Conservation (phyloP, 2,888 invertebrate species). For the Drosophila nr. perissopoda region DNA sequence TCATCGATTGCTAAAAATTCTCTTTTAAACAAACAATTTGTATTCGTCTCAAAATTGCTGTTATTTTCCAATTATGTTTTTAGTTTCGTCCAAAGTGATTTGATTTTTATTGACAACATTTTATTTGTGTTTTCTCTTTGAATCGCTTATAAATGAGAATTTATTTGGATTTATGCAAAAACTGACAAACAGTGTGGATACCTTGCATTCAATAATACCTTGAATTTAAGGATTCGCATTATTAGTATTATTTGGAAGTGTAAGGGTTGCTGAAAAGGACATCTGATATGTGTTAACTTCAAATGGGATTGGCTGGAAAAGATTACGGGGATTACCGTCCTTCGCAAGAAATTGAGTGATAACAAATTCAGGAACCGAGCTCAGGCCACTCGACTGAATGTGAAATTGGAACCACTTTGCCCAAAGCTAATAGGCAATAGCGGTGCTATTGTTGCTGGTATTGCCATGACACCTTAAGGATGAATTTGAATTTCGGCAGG, state of each 20-base stretch:
- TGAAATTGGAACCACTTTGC: conserved; percentile 57
- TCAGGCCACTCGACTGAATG: conserved; percentile 30
- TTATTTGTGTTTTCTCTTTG: neutral
- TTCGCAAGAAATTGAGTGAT: neutral
- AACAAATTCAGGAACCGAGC: conserved; percentile 11
- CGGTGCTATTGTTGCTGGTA: conserved; percentile 16
- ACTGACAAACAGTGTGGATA: neutral
- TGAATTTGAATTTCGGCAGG: conserved; percentile 66
- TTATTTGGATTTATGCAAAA: neutral
- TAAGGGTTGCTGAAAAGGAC: neutral
- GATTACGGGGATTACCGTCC: conserved; percentile 1
- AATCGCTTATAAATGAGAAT: neutral
- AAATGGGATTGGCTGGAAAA: conserved; percentile 20
- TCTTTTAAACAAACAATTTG: conserved; percentile 3
- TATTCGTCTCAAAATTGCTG: neutral
- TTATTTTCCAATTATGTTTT: conserved; percentile 4
- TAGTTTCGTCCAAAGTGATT: neutral
- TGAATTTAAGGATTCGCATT: neutral
- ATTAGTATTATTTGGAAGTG: neutral
- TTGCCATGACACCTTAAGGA: conserved; percentile 46
- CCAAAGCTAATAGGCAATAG: conserved; percentile 49
- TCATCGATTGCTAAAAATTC: conserved; percentile 8
- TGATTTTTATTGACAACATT: neutral
- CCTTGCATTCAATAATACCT: neutral
- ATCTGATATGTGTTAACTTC: conserved; percentile 5